These are phyloP conservation scores for Cyclura pinguis DNA, from an alignment of 2,797 vertebrate genomes.

Conservation along the genomic window DNA sequence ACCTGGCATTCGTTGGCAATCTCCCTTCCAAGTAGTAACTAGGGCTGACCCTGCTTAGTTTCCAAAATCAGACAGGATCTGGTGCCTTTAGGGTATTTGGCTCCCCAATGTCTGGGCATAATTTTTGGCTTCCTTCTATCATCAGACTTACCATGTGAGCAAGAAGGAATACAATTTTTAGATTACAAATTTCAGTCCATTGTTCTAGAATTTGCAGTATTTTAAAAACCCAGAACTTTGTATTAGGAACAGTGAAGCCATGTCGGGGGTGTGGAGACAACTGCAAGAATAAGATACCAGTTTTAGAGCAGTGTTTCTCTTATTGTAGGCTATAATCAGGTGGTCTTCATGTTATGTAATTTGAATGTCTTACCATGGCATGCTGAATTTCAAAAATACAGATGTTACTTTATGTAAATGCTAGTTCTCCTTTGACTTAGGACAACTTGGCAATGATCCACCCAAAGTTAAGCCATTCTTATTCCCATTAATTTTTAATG, in stretches of 20 bases:
- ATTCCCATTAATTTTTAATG: not conserved
- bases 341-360: not conserved
- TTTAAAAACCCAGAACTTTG: constrained; percentile 10
- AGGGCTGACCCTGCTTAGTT: no score
- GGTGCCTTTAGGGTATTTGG: no score
- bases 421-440: not conserved
- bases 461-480: not conserved
- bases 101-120: not conserved
- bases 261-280: constrained; percentile 18
- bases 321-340: constrained; percentile 18
- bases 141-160: constrained; percentile 1
- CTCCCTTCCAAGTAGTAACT: no score
- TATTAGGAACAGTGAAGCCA: not conserved
- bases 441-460: not conserved
- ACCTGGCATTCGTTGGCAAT: no score
- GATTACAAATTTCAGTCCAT: not conserved
- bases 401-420: not conserved
- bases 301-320: constrained; percentile 38
- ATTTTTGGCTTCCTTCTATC: not conserved
- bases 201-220: not conserved
- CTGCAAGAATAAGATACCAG: constrained; percentile 19
- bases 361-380: not conserved
- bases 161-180: not conserved
- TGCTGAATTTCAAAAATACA: not conserved
- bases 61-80: no score